Evolutionary conservation across 2,888 invertebrate genomes (phyloP).

Genomic region (Temnothorax unifasciatus): DNA sequence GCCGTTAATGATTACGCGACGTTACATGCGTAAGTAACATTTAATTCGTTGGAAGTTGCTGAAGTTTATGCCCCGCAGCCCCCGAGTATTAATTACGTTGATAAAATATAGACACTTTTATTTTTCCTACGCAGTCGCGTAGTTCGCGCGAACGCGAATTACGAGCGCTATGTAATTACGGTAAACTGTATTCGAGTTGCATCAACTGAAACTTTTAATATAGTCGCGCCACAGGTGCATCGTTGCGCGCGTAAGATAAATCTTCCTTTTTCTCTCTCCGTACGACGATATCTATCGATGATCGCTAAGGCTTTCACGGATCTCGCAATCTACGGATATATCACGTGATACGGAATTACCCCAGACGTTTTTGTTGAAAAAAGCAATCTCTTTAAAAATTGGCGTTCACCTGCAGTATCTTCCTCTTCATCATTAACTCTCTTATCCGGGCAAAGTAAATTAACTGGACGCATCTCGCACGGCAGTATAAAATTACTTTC

Average conservation of each 20-base stretch:
- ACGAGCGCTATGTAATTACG: constrained; percentile 68
- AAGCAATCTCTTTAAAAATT: constrained; percentile 8
- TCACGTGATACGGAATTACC: constrained; percentile 12
- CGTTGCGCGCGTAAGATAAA: constrained; percentile 64
- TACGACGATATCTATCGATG: constrained; percentile 60
- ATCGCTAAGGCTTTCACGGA: constrained; percentile 18
- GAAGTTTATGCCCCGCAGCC: constrained; percentile 43
- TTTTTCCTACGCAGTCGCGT: background rate
- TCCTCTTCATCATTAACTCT: background rate
- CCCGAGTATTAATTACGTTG: constrained; percentile 43
- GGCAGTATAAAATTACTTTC: background rate
- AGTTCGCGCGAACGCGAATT: constrained; percentile 44
- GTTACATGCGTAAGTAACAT: constrained; percentile 55
- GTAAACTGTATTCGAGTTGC: constrained; percentile 60
- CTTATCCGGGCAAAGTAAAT: background rate
- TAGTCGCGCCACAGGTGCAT: constrained; percentile 48
- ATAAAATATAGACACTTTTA: constrained; percentile 48
- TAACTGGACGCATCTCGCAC: background rate
- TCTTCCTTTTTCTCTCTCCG: constrained; percentile 61
- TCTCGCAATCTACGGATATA: constrained; percentile 51
- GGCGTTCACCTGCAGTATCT: background rate
- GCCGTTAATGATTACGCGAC: constrained; percentile 46
- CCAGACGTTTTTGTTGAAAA: background rate
- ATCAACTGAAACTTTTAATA: constrained; percentile 52
- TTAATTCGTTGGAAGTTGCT: constrained; percentile 50